Conservation (phyloP, 2,113 vertebrate genomes). For the Serinus canaria region DNA sequence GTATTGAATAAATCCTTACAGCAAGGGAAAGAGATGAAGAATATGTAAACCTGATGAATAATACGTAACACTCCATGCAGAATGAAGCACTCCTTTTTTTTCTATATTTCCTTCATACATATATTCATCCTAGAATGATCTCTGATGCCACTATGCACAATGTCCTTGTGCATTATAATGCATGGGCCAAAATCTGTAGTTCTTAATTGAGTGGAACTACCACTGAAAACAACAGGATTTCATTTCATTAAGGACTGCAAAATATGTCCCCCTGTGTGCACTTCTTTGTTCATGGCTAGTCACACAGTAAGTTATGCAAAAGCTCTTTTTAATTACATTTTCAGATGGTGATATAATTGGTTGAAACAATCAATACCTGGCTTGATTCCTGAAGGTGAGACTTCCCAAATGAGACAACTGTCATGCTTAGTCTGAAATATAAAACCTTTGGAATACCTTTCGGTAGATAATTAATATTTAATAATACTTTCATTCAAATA, state of each 20-base stretch:
- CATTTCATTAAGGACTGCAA: constrained; percentile 38
- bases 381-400: constrained; percentile 29
- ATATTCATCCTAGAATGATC: neutral
- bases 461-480: neutral
- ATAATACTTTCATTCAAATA: neutral
- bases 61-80: neutral
- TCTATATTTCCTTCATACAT: neutral
- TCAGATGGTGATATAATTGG: constrained; percentile 41
- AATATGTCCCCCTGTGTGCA: neutral
- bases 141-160: neutral
- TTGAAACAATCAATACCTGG: constrained; percentile 30
- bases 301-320: constrained; percentile 50
- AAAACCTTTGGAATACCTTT: neutral
- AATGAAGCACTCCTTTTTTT: neutral
- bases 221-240: constrained; percentile 51
- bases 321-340: constrained; percentile 58
- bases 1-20: neutral
- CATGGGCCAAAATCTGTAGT: neutral
- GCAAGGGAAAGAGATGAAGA: neutral
- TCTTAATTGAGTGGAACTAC: constrained; percentile 49
- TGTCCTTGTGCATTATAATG: neutral
- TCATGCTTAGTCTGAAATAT: neutral
- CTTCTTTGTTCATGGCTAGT: constrained; percentile 48
- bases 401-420: neutral
- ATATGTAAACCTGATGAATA: neutral